phyloP scores from a whole-genome alignment of 2,888 invertebrate genomes.

The Drosophila formosana region DNA sequence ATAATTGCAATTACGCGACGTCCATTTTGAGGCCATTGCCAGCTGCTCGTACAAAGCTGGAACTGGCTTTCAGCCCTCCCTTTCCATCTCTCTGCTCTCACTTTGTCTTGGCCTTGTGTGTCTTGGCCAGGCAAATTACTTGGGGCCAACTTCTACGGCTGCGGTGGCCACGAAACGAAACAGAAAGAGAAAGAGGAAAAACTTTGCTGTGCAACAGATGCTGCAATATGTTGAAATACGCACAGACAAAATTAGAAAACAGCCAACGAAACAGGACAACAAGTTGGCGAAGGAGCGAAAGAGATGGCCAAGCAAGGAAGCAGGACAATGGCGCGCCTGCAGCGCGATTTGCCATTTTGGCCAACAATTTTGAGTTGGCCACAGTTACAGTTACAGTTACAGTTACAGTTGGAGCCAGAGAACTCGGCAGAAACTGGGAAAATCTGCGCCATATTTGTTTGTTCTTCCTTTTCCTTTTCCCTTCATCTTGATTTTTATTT shows the following conservation, averaged over 20 bases:
- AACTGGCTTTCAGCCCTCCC: not conserved
- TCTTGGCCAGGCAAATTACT: constrained; percentile 57
- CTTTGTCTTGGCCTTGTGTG: not conserved
- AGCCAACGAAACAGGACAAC: constrained; percentile 37
- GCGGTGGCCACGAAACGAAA: constrained; percentile 27
- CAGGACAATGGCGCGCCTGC: constrained; percentile 42
- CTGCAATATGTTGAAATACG: constrained; percentile 68
- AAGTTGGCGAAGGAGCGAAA: constrained; percentile 47
- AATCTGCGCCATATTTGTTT: constrained; percentile 62
- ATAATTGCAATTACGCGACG: constrained; percentile 73
- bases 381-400: constrained; percentile 7
- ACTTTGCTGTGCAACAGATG: constrained; percentile 75
- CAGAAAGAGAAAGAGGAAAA: constrained; percentile 29
- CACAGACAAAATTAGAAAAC: constrained; percentile 59
- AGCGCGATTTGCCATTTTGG: constrained; percentile 58
- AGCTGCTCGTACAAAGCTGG: constrained; percentile 39
- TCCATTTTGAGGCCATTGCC: constrained; percentile 51
- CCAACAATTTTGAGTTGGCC: constrained; percentile 37
- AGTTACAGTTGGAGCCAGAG: constrained; percentile 32
- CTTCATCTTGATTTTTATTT: constrained; percentile 9
- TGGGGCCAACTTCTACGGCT: constrained; percentile 64
- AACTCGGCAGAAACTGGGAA: constrained; percentile 49
- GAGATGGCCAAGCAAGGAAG: not conserved
- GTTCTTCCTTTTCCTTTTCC: constrained; percentile 9
- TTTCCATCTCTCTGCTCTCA: not conserved